These are phyloP conservation scores for Paramacrobiotus metropolitanus DNA, from an alignment of 1,140 invertebrate species.

Conservation along the genomic window DNA sequence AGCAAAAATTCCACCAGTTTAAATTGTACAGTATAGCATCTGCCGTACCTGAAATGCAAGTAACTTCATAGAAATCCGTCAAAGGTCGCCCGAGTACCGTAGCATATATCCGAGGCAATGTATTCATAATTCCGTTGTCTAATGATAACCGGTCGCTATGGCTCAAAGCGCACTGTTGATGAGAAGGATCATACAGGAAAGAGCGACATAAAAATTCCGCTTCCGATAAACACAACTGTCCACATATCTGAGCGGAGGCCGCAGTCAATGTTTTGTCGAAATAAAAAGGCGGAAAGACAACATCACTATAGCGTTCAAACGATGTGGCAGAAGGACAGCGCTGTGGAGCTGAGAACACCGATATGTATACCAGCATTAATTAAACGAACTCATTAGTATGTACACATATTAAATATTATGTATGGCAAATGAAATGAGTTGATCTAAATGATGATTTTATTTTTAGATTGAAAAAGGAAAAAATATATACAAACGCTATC, in stretches of 20 bases:
- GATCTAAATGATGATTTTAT: neutral
- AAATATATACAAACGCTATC: neutral
- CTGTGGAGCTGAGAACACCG: neutral
- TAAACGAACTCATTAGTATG: neutral
- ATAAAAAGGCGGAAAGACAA: neutral
- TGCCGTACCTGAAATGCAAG: neutral
- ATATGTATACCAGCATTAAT: neutral
- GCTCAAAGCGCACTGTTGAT: neutral
- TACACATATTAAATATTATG: neutral
- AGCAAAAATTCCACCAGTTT: too few species aligned
- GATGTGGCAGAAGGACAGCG: neutral
- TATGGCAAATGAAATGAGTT: neutral
- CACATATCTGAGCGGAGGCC: conserved; percentile 36
- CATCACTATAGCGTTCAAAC: neutral
- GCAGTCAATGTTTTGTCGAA: neutral
- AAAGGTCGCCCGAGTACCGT: neutral
- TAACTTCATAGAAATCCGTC: neutral
- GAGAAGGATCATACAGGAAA: conserved; percentile 36
- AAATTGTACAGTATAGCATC: too few species aligned
- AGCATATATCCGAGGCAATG: neutral
- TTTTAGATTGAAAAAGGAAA: too few species aligned
- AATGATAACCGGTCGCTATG: neutral
- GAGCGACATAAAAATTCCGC: conserved; percentile 76
- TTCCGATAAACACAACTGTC: conserved; percentile 67
- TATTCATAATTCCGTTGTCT: neutral